Conservation (phyloP, 2,888 invertebrate species). For the Leucoma salicis region DNA sequence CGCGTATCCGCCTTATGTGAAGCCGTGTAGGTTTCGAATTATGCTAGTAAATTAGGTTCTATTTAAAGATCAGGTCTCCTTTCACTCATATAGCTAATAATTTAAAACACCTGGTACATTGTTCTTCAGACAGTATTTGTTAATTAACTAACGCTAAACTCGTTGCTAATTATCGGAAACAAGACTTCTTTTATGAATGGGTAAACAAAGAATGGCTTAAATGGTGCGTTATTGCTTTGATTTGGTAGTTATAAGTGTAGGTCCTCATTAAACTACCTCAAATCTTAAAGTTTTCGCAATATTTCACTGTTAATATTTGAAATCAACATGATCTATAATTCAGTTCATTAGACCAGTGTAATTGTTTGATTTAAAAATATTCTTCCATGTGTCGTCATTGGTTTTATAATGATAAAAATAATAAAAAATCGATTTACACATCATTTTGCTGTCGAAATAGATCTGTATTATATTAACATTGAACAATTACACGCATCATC, state of each 20-base stretch:
- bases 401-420: neutral
- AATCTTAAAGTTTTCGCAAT: constrained; percentile 26
- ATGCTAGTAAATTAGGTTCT: constrained; percentile 38
- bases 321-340: neutral
- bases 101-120: neutral
- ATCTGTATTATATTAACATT: neutral
- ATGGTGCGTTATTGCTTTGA: constrained; percentile 13
- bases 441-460: neutral
- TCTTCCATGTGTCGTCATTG: too few species aligned
- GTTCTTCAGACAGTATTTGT: constrained; percentile 20
- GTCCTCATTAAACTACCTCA: constrained; percentile 13
- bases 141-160: constrained; percentile 35
- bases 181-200: constrained; percentile 32
- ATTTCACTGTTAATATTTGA: constrained; percentile 10
- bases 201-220: constrained; percentile 39
- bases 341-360: too few species aligned
- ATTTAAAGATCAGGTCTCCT: constrained; percentile 34
- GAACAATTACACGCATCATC: constrained; percentile 10
- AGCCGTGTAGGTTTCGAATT: constrained; percentile 41
- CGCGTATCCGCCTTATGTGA: constrained; percentile 59
- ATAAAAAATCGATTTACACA: neutral
- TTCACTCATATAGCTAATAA: constrained; percentile 12
- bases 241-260: constrained; percentile 9
- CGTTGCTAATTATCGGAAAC: constrained; percentile 42
- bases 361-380: too few species aligned